A percentile compares a stretch with the other conserved stretches of the same genome.
Conservation (phyloP, 2,797 vertebrate species). For the Bucorvus abyssinicus region DNA sequence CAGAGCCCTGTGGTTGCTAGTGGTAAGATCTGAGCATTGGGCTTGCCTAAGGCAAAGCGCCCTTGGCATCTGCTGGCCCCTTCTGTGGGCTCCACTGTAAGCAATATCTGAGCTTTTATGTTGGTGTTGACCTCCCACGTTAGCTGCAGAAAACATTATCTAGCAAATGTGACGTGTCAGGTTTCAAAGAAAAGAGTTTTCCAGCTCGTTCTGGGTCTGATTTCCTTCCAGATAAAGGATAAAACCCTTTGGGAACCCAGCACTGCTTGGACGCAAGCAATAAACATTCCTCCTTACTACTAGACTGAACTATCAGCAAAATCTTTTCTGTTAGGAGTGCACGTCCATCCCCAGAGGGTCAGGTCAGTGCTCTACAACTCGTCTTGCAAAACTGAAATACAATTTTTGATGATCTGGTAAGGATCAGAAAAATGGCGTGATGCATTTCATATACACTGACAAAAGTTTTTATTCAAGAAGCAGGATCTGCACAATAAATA, state of each 20-base stretch:
- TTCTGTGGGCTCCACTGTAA: neutral
- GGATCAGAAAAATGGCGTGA: neutral
- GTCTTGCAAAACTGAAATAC: conserved; percentile 6
- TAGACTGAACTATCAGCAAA: neutral
- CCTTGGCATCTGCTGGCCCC: neutral
- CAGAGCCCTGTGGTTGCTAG: neutral
- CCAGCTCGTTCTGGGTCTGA: neutral
- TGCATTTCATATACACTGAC: neutral
- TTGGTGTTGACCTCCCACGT: neutral
- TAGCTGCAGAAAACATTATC: conserved; percentile 11
- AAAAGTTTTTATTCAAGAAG: neutral
- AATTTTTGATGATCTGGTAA: neutral
- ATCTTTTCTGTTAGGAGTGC: neutral
- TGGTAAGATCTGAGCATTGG: neutral
- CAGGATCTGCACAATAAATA: neutral
- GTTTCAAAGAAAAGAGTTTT: conserved; percentile 21
- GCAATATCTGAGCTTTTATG: neutral
- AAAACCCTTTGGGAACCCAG: neutral
- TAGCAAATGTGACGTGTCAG: neutral
- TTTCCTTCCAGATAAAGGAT: neutral
- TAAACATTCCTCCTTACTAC: neutral
- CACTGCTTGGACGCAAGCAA: neutral
- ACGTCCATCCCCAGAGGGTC: neutral
- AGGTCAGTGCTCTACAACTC: neutral
- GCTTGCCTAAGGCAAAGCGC: neutral